Evolutionary conservation across 2,113 vertebrate genomes (phyloP), one percentile per base, ranked within the genome.

Genomic region (Channa argus): DNA sequence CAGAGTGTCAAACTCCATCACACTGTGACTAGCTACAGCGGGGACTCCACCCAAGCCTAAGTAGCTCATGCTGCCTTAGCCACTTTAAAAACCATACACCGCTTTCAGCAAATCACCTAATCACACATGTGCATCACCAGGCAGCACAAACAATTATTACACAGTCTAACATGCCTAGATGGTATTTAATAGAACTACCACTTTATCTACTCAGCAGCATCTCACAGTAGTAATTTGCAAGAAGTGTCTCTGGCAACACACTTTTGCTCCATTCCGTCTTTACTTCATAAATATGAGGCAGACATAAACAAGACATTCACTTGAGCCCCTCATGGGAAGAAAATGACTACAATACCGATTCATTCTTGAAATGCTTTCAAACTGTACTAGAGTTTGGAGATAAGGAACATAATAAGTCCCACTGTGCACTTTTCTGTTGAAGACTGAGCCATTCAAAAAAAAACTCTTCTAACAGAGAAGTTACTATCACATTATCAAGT

Each of bases 121-220:
- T 64, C 41, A 58, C 64, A 60, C 37, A 51, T 34, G 50, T 6
- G 46, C n/a, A 9, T 66, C 85, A 80, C 44, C 56, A 58, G 58
- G 62, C 47, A 56, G 49, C 61, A 63, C 74, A 84, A 82, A 84
- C 75, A 82, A 83, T 74, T 55, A 74, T 86, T 66, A 77, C 6
- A 2, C 50, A 51, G 46, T 69, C 52, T 6, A 24, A 67, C 74
- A 82, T 71, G 70, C 62, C 55, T 76, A 43, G 8, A 70, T 68
- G 59, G 14, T 58, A 77, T 77, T 78, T 76, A 63, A 69, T 59
- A 52, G 41, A 83, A 78, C 62, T 14, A 55, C 39, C 53, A 55
- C 64, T 82, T 85, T 61, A 63, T 60, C 59, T 24, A 5, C 54
- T 59, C 45, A 15, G 69, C 77, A 72, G 71, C 6, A 15, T 34